phyloP scores from a whole-genome alignment of 23 tunicate species.

The Halocynthia roretzi region DNA sequence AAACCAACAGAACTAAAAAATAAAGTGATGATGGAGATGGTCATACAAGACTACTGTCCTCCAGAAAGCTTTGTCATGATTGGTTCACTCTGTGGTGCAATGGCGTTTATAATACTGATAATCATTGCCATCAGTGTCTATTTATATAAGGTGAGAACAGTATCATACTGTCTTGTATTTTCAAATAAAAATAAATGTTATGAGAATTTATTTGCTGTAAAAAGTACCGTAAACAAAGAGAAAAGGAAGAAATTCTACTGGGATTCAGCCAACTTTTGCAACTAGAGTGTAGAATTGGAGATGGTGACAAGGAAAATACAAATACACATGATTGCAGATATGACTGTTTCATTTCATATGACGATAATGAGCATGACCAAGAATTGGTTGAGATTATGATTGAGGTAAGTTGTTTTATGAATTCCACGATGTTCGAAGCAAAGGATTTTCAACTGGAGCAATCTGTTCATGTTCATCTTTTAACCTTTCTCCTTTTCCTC shows the following conservation, averaged over 20 bases:
- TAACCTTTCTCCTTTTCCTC: too few relatives aligned
- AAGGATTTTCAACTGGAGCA: too few relatives aligned
- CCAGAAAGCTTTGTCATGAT: conserved; percentile 3
- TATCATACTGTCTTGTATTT: too few relatives aligned
- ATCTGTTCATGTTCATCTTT: too few relatives aligned
- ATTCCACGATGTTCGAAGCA: too few relatives aligned
- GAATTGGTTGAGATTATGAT: conserved; percentile 56
- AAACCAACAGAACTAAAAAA: not conserved
- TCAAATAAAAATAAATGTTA: too few relatives aligned
- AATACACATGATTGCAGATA: conserved; percentile 15
- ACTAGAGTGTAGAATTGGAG: conserved; percentile 19
- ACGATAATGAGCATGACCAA: conserved; percentile 27
- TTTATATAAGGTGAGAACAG: conserved; percentile 28
- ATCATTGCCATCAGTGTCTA: not conserved
- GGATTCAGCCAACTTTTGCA: conserved; percentile 65
- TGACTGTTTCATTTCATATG: conserved; percentile 72
- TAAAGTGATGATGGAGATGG: not conserved
- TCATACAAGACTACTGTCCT: not conserved
- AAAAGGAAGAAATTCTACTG: conserved; percentile 42
- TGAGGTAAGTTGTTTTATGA: too few relatives aligned
- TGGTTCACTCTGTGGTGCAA: conserved; percentile 14
- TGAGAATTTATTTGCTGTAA: not conserved
- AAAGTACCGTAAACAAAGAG: conserved; percentile 39
- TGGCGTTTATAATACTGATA: conserved; percentile 10
- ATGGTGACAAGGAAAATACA: conserved; percentile 9